Base-by-base conservation (phyloP, 2,888 invertebrate genomes). In the Cephus spinipes region DNA sequence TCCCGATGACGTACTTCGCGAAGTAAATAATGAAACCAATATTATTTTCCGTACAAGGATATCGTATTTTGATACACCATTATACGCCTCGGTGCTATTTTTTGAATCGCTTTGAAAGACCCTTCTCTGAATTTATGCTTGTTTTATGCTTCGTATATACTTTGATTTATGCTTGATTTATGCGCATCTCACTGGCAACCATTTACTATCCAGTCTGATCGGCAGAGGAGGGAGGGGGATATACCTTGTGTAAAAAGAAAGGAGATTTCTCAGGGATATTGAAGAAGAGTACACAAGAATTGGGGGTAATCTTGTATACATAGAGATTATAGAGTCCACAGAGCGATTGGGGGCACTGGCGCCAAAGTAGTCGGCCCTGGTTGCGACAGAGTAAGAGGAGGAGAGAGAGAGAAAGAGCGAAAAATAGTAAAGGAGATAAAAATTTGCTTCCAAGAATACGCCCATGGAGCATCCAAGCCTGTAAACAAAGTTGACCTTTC, bases 401-500 rank as follows among this genome's bases (percentile, higher is more conserved):
- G 23, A 15, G 6, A 40, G 40, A 40, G 9, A 35, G 23, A 40
- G 40, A 40, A 9, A 23, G 55, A 15, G 12, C 1, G 6, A 55
- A 23, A 9, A 23, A 55, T 55, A 23, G 9, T 23, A 23, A 55
- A 23, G 55, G 55, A 55, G 55, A 55, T 55, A 55, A 2, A 55
- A 55, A 55, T 23, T 23, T 2, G 23, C 55, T 23, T 55, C 9
- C 23, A 55, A 55, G 55, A 55, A 55, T 55, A 23, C 23, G 55
- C 23, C 55, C 23, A 55, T 23, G 55, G 55, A 2, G 55, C 9
- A 55, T 55, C 55, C 55, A 23, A 23, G 55, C 23, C 55, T 55
- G 55, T 55, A 55, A 55, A 55, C 55, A 55, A 55, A 55, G 55
- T 80, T 80, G 80, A 74, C 83, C 84, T 85, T 85, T 82, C 79